Evolutionary conservation across 2,113 vertebrate species (phyloP).

Genomic region (Illadopsis cleaveri): DNA sequence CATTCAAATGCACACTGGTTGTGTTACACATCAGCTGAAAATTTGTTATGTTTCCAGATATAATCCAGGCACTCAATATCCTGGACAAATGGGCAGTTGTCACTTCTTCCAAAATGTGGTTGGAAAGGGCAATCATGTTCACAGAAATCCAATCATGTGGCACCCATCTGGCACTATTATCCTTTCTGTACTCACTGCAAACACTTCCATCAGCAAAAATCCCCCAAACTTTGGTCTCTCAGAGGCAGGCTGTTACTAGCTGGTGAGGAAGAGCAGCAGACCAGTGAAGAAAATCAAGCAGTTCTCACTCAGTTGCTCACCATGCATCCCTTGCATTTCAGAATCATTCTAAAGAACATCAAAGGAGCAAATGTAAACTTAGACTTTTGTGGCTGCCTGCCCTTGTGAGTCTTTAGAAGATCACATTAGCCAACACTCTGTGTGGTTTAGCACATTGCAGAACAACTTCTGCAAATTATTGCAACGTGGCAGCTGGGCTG

Average conservation of each 20-base stretch:
- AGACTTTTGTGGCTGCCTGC: neutral
- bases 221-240: neutral
- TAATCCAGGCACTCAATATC: neutral
- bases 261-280: constrained; percentile 1
- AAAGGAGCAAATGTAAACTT: neutral
- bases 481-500: neutral
- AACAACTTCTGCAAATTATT: neutral
- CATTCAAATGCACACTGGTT: neutral
- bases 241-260: neutral
- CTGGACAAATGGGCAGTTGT: neutral
- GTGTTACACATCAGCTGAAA: neutral
- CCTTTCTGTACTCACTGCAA: neutral
- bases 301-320: neutral
- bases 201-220: neutral
- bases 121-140: neutral
- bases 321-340: neutral
- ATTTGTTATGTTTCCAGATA: neutral
- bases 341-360: neutral
- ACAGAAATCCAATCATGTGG: neutral
- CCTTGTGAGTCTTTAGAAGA: neutral
- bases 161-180: neutral
- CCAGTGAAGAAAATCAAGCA: neutral
- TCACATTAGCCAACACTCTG: neutral
- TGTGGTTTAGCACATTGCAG: neutral
- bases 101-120: neutral